Percentiles rank a stretch among this genome's conserved stretches.
Evolutionary conservation across 2,888 invertebrate genomes (phyloP).

Genomic region (Stenurella melanura): DNA sequence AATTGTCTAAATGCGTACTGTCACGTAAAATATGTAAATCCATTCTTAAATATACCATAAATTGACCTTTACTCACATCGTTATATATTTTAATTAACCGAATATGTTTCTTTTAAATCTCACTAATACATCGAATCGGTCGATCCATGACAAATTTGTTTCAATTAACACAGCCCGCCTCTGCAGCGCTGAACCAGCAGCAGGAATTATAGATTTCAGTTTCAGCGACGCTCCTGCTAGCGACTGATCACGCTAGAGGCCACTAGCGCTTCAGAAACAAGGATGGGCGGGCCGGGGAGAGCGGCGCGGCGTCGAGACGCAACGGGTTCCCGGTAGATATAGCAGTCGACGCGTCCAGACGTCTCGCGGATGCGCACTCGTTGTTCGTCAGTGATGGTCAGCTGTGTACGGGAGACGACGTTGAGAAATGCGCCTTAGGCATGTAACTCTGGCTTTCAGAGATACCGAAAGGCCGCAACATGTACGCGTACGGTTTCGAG

Average conservation of each 20-base stretch:
- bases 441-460: slow-evolving; percentile 70
- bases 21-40: too few relatives aligned
- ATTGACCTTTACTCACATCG: too few relatives aligned
- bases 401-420: slow-evolving; percentile 67
- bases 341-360: slow-evolving; percentile 65
- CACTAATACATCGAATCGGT: background rate
- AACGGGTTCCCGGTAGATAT: slow-evolving; percentile 48
- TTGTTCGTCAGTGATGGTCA: slow-evolving; percentile 70
- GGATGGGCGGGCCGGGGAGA: slow-evolving; percentile 58
- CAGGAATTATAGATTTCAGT: slow-evolving; percentile 27
- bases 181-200: background rate
- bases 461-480: slow-evolving; percentile 73
- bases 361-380: slow-evolving; percentile 66
- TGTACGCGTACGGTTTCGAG: slow-evolving; percentile 77
- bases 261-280: slow-evolving; percentile 26
- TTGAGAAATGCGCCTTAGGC: slow-evolving; percentile 72
- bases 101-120: background rate
- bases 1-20: too few relatives aligned
- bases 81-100: too few relatives aligned
- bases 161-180: background rate
- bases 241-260: background rate
- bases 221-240: background rate
- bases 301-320: slow-evolving; percentile 59
- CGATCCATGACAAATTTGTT: background rate
- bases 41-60: too few relatives aligned